Percentiles rank a stretch among this genome's conserved stretches.
Conservation (phyloP, 2,797 vertebrate species). For the Macroramphosus scolopax region DNA sequence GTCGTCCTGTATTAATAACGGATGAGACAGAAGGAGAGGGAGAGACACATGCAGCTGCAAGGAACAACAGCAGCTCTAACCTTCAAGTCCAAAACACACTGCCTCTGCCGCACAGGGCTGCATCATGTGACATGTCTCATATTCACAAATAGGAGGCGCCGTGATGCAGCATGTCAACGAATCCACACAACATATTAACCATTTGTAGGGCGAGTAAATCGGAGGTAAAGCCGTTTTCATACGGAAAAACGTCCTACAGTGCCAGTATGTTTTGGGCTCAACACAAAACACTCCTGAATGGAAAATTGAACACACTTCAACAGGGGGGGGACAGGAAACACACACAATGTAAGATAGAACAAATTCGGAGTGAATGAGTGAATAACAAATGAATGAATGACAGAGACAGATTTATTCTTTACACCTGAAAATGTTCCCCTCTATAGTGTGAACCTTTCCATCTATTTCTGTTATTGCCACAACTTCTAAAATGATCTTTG, state of each 20-base stretch:
- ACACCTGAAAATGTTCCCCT: no score
- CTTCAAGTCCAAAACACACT: slow-evolving; percentile 44
- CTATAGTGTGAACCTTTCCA: no score
- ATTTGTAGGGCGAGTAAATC: background rate
- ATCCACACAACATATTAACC: slow-evolving; percentile 3
- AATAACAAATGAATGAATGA: no score
- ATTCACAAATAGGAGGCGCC: background rate
- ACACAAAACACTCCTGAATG: slow-evolving; percentile 10
- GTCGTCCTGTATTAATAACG: slow-evolving; percentile 12
- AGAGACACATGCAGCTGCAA: slow-evolving; percentile 22
- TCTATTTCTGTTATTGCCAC: no score
- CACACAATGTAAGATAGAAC: slow-evolving; percentile 3
- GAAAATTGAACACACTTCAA: slow-evolving; percentile 11
- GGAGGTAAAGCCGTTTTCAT: no score
- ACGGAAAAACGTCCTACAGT: slow-evolving; percentile 20
- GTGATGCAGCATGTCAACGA: background rate
- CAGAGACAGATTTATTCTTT: no score
- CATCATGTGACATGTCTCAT: slow-evolving; percentile 4
- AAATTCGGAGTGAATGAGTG: no score
- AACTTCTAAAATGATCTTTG: no score
- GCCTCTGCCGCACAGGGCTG: slow-evolving; percentile 31
- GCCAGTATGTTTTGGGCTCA: slow-evolving; percentile 37
- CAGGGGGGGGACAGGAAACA: slow-evolving; percentile 17
- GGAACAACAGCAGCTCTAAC: slow-evolving; percentile 27
- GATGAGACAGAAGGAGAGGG: slow-evolving; percentile 23